phyloP scores from a whole-genome alignment of 2,113 vertebrate species.

The Mungos mungo region DNA sequence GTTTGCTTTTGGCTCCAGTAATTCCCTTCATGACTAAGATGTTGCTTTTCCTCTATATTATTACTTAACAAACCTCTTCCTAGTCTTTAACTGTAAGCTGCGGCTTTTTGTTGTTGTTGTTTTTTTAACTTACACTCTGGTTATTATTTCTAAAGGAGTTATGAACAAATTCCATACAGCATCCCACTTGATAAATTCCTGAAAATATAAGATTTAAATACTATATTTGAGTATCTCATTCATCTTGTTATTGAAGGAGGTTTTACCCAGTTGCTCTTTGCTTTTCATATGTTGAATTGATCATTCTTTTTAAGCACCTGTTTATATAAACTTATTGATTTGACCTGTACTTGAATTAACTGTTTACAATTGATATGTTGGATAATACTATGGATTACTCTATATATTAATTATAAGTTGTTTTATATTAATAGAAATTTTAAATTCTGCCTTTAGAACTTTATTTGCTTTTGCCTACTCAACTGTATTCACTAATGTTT shows the following conservation, averaged over 20 bases:
- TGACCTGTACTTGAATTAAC: neutral
- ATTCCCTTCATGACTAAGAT: neutral
- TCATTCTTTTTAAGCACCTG: neutral
- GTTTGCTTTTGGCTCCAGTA: neutral
- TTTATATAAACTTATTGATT: neutral
- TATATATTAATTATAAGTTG: neutral
- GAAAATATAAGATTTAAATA: neutral
- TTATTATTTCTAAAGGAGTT: constrained; percentile 41
- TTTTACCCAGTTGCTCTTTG: neutral
- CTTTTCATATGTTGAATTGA: neutral
- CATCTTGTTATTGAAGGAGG: neutral
- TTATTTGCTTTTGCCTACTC: neutral
- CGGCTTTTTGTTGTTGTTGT: neutral
- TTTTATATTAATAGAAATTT: neutral
- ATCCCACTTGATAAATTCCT: neutral
- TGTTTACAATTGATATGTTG: neutral
- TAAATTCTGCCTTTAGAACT: constrained; percentile 1
- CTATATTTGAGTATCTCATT: neutral
- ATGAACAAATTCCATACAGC: neutral
- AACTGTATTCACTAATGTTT: neutral
- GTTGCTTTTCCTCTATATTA: neutral
- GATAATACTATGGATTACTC: neutral
- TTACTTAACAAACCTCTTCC: neutral
- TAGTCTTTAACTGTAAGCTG: neutral
- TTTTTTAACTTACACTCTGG: neutral